A percentile compares a stretch with the other conserved stretches of the same genome.
phyloP scores from a whole-genome alignment of 2,797 vertebrate species.

The Urophycis tenuis region DNA sequence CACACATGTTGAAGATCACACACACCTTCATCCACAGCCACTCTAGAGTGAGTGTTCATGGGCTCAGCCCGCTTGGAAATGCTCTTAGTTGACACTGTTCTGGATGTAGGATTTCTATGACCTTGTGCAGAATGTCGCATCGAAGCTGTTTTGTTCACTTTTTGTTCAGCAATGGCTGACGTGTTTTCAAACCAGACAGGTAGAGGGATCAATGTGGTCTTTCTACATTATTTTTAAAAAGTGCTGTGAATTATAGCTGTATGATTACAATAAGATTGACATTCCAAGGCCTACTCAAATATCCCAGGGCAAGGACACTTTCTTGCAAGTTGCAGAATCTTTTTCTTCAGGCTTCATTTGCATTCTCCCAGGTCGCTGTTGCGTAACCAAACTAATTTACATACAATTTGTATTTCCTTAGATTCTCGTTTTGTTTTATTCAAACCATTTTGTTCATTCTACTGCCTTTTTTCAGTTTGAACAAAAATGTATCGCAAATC shows the following conservation, averaged over 20 bases:
- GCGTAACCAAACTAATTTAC: not conserved
- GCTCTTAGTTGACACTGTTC: not conserved
- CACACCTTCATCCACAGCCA: conserved; percentile 79
- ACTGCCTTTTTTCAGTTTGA: not conserved
- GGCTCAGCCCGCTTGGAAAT: too few relatives aligned
- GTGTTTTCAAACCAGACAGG: not conserved
- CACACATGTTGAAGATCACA: conserved; percentile 85
- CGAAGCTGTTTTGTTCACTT: not conserved
- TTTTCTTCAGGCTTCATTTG: not conserved
- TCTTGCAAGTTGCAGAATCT: not conserved
- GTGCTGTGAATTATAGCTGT: not conserved
- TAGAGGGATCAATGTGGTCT: not conserved
- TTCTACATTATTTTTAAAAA: not conserved
- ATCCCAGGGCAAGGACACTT: not conserved
- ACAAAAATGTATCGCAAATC: too few relatives aligned
- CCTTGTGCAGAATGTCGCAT: not conserved
- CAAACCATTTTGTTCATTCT: not conserved
- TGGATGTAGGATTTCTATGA: not conserved
- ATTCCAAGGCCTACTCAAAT: not conserved
- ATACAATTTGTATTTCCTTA: not conserved
- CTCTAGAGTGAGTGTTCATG: conserved; percentile 72
- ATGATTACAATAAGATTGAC: not conserved
- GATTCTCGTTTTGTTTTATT: not conserved
- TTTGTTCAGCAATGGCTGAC: too few relatives aligned
- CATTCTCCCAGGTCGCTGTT: not conserved